Base-by-base conservation (phyloP, 2,797 vertebrate genomes). In the Rhinophrynus dorsalis region DNA sequence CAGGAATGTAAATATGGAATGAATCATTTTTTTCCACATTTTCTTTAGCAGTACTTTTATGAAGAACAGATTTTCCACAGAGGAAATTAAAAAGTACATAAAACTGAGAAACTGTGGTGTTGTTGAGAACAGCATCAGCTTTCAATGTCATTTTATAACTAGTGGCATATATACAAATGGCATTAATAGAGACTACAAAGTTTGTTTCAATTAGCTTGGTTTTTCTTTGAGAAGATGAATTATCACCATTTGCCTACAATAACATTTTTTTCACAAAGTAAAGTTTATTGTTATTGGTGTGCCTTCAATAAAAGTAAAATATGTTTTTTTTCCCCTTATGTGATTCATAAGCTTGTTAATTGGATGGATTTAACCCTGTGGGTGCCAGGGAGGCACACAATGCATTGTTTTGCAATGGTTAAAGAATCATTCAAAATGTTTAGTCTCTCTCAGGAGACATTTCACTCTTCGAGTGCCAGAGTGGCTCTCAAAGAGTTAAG, bases 31-130 rank as follows among this genome's bases (percentile, higher is more conserved):
- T 91, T 91, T 90, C 90, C 88, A 92, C 85, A 86, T 92, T 91
- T 90, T 89, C 85, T 81, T 83, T 82, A 82, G 85, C 86, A 87
- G 85, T 78, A 78, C 89, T 90, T 91, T 95, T 93, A 97, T 94
- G 89, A 95, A 94, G 90, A 95, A 90, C 95, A 98, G 94, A 96
- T 94, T 98, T 98, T 95, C 94, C 91, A 88, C 84, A 90, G 87
- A 93, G 92, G 90, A 96, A 96, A 95, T 95, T 92, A 95, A 95
- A 95, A 93, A 89, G 85, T 90, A 92, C 90, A 91, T 94, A 89
- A 90, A 85, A 89, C 91, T 91, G 89, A 90, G 91, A 90, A 86
- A 83, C 80, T 61, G 55, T 83, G 86, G 89, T 85, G 87, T 88
- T 90, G 90, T 89, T 91, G 90, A 92, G 91, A 90, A 86, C 81